These are phyloP conservation scores for Agelastica alni DNA, from an alignment of 2,888 invertebrate genomes.

Conservation along the genomic window DNA sequence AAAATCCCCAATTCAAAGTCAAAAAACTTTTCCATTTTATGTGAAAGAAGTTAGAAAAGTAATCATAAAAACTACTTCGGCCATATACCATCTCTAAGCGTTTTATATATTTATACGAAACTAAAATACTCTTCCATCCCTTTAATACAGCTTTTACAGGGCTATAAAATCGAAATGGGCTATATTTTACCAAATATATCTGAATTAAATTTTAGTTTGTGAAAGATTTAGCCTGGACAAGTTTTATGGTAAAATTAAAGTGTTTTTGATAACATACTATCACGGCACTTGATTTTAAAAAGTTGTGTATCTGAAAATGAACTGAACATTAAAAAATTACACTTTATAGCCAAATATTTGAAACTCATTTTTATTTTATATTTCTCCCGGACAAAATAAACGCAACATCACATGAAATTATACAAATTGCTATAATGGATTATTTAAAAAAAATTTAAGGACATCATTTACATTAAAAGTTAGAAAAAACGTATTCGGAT, in stretches of 20 bases:
- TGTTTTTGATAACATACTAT: constrained; percentile 7
- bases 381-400: too few species aligned
- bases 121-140: constrained; percentile 10
- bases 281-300: too few species aligned
- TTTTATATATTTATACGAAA: constrained; percentile 17
- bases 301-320: too few species aligned
- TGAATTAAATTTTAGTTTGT: constrained; percentile 11
- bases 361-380: too few species aligned
- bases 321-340: too few species aligned
- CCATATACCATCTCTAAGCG: constrained; percentile 1
- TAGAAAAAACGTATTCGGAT: too few species aligned
- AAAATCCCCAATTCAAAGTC: too few species aligned
- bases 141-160: constrained; percentile 13
- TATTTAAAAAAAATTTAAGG: too few species aligned
- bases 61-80: constrained; percentile 11
- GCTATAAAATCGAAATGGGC: constrained; percentile 16
- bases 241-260: constrained; percentile 15
- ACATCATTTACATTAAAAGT: too few species aligned
- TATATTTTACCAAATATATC: constrained; percentile 13
- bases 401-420: too few species aligned
- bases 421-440: too few species aligned
- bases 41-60: neutral
- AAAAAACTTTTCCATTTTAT: constrained; percentile 7
- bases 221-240: constrained; percentile 3
- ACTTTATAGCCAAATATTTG: too few species aligned